Evolutionary conservation across 2,888 invertebrate genomes (phyloP).

Genomic region (Cyaniris semiargus): DNA sequence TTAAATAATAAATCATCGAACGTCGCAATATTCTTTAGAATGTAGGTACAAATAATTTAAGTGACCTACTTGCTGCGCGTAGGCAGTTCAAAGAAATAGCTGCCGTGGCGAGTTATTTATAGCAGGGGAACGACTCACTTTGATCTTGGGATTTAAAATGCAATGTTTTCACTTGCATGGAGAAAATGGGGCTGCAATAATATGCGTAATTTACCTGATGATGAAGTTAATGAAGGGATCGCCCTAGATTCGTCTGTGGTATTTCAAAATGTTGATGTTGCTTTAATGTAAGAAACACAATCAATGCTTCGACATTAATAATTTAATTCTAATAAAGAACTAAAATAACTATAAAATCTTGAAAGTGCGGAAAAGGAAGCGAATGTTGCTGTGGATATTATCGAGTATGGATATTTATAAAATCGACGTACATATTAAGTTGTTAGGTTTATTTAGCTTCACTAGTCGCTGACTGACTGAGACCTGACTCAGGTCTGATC

Average conservation of each 20-base stretch:
- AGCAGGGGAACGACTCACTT: conserved; percentile 2
- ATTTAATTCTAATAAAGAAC: not conserved
- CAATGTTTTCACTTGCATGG: not conserved
- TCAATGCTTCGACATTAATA: not conserved
- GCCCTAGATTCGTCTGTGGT: not conserved
- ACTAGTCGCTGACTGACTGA: not conserved
- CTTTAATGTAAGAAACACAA: not conserved
- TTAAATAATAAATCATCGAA: conserved; percentile 19
- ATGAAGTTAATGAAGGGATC: not conserved
- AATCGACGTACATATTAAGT: not conserved
- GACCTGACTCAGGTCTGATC: not conserved
- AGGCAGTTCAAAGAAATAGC: conserved; percentile 35
- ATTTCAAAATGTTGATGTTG: not conserved
- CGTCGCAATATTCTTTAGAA: conserved; percentile 10
- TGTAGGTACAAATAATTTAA: conserved; percentile 17
- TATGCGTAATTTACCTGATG: not conserved
- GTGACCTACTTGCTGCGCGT: conserved; percentile 26
- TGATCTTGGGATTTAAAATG: conserved; percentile 17
- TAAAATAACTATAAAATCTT: not conserved
- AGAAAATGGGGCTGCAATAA: not conserved
- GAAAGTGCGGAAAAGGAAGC: not conserved
- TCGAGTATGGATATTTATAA: conserved; percentile 5
- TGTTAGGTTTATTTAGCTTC: conserved; percentile 4
- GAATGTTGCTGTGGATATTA: not conserved
- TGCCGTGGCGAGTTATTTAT: conserved; percentile 11